Base-by-base conservation (phyloP, 2,888 invertebrate species). In the Linnaemya vulpina region DNA sequence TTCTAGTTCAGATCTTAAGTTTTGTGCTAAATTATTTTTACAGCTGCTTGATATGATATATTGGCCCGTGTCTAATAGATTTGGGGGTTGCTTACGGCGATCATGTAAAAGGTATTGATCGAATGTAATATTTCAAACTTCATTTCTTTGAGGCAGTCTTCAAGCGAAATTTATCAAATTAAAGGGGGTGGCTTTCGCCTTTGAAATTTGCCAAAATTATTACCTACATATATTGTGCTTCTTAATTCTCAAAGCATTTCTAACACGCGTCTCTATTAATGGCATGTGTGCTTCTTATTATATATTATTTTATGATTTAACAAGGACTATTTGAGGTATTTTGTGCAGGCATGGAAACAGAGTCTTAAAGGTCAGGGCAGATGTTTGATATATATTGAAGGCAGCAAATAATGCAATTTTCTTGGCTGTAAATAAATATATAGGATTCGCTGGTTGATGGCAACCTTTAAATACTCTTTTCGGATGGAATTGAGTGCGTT, bases 261-360 rank as follows among this genome's bases (percentile, higher is more conserved):
- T 62, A 68, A 62, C 84, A 84, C 84, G 84, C 81, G 67, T 84
- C 84, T 38, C 1, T 53, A 22, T 80, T 76, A 62, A 67, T 73
- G 70, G 55, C 71, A 62, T 76, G 46, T 40, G 46, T 43, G 25
- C 7, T 22, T 51, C 10, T 51, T 22, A 40, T 58, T 43, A 2
- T 35, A 25, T 0, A 49, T 58, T 22, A n/a, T 67, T 76, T 73
- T 80, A 77, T 84, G 79, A 60, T 38, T 84, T 79, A 71, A 71
- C 51, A 62, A 51, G 22, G 0, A 60, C 22, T 63, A 71, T 71
- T 65, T 62, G 0, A 40, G 3, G 3, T 13, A 9, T 35, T 38
- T 73, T 20, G 10, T 60, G 10, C 1, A 51, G 38, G 13, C 40
- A 55, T 55, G 40, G 46, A 30, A 68, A 78, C 70, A 78, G 55